Evolutionary conservation across 1,140 invertebrate genomes (phyloP).

Genomic region (Brachionus manjavacas): DNA sequence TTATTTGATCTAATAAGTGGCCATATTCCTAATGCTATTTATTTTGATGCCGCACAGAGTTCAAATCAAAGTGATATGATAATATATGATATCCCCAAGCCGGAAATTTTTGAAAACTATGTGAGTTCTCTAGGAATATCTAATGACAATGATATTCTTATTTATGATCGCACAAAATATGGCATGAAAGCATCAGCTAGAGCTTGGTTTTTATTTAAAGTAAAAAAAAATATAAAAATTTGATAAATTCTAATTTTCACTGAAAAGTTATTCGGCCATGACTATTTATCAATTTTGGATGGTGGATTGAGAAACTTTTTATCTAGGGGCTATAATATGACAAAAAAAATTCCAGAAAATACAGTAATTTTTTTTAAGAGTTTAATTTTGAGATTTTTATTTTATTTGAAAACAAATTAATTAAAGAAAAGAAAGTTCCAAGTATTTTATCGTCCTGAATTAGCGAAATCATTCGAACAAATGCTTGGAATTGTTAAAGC

Average conservation of each 20-base stretch:
- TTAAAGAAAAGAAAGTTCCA: constrained; percentile 41
- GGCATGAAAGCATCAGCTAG: constrained; percentile 46
- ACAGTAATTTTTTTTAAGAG: not conserved
- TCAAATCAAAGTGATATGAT: constrained; percentile 42
- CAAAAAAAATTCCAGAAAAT: not conserved
- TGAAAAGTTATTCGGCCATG: constrained; percentile 45
- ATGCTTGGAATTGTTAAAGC: not conserved
- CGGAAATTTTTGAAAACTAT: constrained; percentile 44
- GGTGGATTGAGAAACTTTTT: constrained; percentile 46
- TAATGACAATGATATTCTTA: constrained; percentile 44
- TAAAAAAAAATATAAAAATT: constrained; percentile 10
- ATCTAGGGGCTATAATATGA: not conserved
- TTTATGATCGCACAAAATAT: constrained; percentile 44
- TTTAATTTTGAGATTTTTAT: not conserved
- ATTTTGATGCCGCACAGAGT: constrained; percentile 45
- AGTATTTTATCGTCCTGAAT: not conserved
- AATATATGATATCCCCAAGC: constrained; percentile 45
- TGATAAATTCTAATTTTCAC: not conserved
- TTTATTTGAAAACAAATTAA: not conserved
- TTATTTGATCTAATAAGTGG: constrained; percentile 20
- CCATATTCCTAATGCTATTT: constrained; percentile 47
- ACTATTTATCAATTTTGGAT: constrained; percentile 46
- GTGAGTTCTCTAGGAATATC: constrained; percentile 44
- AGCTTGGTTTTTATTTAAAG: constrained; percentile 47
- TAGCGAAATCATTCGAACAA: not conserved